Evolutionary conservation across 2,113 vertebrate species (phyloP).

Genomic region (Carassius gibelio): DNA sequence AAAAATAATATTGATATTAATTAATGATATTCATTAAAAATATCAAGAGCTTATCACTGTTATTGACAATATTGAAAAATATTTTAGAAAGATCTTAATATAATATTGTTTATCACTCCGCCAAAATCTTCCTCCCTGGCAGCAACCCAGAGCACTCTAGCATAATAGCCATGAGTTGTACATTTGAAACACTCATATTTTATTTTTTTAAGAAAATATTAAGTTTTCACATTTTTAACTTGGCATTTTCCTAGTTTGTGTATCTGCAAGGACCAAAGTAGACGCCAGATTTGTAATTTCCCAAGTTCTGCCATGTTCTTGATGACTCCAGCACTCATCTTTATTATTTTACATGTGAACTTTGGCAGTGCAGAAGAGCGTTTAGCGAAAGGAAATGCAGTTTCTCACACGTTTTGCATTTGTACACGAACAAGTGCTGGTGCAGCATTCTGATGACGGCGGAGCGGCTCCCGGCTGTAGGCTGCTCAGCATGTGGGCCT

Average conservation of each 20-base stretch:
- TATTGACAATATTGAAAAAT: no score
- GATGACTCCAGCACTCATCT: background rate
- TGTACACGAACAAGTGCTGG: conserved; percentile 8
- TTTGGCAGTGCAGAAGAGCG: background rate
- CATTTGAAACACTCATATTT: no score
- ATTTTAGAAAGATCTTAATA: no score
- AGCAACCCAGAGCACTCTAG: no score
- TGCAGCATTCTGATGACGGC: conserved; percentile 41
- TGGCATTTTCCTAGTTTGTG: background rate
- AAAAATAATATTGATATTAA: no score
- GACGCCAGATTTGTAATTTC: background rate
- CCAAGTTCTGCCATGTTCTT: background rate
- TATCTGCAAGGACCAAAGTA: background rate
- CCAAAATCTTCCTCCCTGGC: no score
- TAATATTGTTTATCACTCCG: no score
- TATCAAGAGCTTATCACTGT: no score
- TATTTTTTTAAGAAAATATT: no score
- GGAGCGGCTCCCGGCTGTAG: conserved; percentile 63
- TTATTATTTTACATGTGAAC: background rate
- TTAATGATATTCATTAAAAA: no score
- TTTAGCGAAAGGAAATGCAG: background rate
- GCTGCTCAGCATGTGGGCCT: conserved; percentile 69
- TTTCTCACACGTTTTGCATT: background rate
- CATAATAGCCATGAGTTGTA: no score
- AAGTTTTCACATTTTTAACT: no score